phyloP scores from a whole-genome alignment of 2,113 vertebrate genomes.

The Mugil cephalus region DNA sequence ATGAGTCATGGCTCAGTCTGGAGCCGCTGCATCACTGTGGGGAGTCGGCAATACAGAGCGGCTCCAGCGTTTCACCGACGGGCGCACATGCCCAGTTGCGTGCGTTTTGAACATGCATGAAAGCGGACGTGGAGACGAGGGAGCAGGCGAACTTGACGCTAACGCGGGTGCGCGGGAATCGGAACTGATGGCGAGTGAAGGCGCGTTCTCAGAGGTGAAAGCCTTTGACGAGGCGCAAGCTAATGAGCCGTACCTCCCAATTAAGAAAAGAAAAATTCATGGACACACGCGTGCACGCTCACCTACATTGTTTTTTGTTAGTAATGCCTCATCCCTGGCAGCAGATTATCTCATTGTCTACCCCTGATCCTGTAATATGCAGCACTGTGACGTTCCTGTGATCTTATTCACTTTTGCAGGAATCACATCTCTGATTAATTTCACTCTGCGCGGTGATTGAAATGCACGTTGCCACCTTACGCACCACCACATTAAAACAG shows the following conservation, averaged over 20 bases:
- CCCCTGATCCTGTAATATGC: constrained; percentile 64
- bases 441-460: constrained; percentile 51
- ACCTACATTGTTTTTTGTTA: constrained; percentile 47
- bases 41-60: constrained; percentile 68
- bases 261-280: constrained; percentile 38
- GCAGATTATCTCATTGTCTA: constrained; percentile 66
- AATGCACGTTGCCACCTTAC: constrained; percentile 55
- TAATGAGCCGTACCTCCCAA: constrained; percentile 24
- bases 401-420: constrained; percentile 59
- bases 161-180: neutral
- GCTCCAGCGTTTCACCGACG: constrained; percentile 32
- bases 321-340: constrained; percentile 42
- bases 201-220: constrained; percentile 22
- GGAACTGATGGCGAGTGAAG: neutral
- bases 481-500: constrained; percentile 36
- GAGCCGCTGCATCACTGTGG: constrained; percentile 63
- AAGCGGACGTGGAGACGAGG: neutral
- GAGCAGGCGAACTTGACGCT: neutral
- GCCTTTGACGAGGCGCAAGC: constrained; percentile 16
- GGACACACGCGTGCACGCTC: constrained; percentile 14
- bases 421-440: constrained; percentile 67
- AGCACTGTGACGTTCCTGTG: constrained; percentile 59
- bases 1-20: constrained; percentile 78
- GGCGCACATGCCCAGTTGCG: constrained; percentile 13
- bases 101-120: neutral